Conservation (phyloP, 1,140 invertebrate genomes). For the Chironomus tepperi region DNA sequence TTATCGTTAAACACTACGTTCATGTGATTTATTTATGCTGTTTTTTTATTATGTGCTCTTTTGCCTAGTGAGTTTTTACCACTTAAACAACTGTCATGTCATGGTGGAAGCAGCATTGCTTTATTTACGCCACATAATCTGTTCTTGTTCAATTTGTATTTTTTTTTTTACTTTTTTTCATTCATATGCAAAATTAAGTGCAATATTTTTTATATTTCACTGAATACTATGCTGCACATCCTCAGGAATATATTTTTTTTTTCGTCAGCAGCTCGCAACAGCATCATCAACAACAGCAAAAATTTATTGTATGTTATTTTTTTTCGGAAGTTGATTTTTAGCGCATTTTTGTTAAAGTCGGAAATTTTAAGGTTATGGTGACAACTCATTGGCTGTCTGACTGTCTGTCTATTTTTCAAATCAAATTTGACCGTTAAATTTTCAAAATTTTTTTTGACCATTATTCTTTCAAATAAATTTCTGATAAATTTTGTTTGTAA, state of each 20-base stretch:
- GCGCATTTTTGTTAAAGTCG: no score
- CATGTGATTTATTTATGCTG: not conserved
- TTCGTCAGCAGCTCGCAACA: not conserved
- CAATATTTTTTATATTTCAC: not conserved
- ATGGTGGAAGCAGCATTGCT: not conserved
- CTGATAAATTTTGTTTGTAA: no score
- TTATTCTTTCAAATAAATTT: no score
- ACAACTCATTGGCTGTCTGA: no score
- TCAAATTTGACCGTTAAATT: no score
- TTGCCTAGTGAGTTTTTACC: conserved; percentile 3
- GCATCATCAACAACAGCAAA: not conserved
- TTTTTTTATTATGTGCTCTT: not conserved
- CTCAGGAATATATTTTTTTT: no score
- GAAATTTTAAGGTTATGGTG: no score
- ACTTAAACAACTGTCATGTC: conserved; percentile 13
- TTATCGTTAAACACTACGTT: not conserved
- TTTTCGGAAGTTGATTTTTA: not conserved
- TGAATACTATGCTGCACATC: no score
- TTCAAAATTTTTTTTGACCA: no score
- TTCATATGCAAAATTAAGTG: conserved; percentile 4
- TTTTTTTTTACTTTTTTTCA: not conserved
- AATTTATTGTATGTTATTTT: not conserved
- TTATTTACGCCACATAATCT: not conserved
- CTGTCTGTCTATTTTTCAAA: no score
- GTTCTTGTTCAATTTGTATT: not conserved